Evolutionary conservation across 2,888 invertebrate species (phyloP).

Genomic region (Zeuzera pyrina): DNA sequence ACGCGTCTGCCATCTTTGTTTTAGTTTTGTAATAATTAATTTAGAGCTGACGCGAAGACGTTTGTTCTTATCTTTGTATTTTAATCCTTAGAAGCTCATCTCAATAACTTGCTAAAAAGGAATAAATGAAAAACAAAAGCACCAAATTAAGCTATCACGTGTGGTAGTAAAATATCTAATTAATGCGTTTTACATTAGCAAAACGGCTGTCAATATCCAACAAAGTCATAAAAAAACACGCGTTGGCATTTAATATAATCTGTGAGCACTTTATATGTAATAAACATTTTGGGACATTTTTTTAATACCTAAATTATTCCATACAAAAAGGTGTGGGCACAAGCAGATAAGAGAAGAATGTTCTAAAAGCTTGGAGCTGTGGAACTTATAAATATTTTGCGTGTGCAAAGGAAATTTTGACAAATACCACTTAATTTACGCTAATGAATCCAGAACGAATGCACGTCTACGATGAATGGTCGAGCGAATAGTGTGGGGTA

Average conservation of each 20-base stretch:
- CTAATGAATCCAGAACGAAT: conserved; percentile 66
- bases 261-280: conserved; percentile 26
- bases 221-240: conserved; percentile 45
- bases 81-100: conserved; percentile 35
- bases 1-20: conserved; percentile 32
- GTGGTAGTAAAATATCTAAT: conserved; percentile 51
- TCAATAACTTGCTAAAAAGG: not conserved
- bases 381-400: conserved; percentile 65
- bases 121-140: conserved; percentile 34
- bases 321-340: conserved; percentile 23
- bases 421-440: conserved; percentile 71
- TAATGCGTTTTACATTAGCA: conserved; percentile 59
- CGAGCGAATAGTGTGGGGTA: conserved; percentile 32
- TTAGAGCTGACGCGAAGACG: conserved; percentile 32
- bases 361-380: conserved; percentile 38
- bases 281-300: conserved; percentile 29
- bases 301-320: conserved; percentile 18
- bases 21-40: conserved; percentile 40
- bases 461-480: conserved; percentile 48
- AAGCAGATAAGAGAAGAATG: conserved; percentile 34
- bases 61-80: conserved; percentile 37
- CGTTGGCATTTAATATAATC: conserved; percentile 51
- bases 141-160: conserved; percentile 57
- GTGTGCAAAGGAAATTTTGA: conserved; percentile 52
- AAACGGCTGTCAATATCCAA: conserved; percentile 47